Evolutionary conservation across 1,140 invertebrate species (phyloP).

Genomic region (Drosophila fuyamai): DNA sequence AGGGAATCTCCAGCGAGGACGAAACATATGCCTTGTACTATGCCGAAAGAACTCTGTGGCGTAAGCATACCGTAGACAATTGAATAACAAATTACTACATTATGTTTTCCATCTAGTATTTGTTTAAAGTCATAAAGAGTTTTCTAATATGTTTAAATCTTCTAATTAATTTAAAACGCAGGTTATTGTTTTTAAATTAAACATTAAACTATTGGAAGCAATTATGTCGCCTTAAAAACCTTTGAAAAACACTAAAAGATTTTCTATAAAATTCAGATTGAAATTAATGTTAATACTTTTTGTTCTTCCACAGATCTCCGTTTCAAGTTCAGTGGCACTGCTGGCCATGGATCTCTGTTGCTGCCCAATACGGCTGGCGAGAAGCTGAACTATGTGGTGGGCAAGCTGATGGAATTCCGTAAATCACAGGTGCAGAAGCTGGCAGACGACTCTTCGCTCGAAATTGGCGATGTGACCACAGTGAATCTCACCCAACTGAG

Average conservation of each 20-base stretch:
- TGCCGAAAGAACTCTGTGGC: constrained; percentile 91
- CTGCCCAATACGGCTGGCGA: constrained; percentile 93
- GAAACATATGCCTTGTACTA: constrained; percentile 90
- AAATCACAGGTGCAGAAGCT: constrained; percentile 89
- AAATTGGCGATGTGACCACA: constrained; percentile 94
- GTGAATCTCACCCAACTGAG: constrained; percentile 94
- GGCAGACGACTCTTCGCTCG: constrained; percentile 87
- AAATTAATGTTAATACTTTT: too few species aligned
- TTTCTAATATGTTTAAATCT: too few species aligned
- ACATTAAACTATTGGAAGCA: too few species aligned
- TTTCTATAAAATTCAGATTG: too few species aligned
- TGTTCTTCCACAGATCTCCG: constrained; percentile 2
- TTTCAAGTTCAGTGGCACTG: constrained; percentile 87
- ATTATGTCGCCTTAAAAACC: too few species aligned
- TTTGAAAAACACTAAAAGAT: too few species aligned
- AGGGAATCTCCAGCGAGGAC: constrained; percentile 89
- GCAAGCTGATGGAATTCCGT: constrained; percentile 91
- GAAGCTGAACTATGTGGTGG: constrained; percentile 92
- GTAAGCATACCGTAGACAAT: constrained; percentile 79
- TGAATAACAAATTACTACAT: too few species aligned
- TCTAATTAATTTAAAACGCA: too few species aligned
- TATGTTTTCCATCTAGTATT: too few species aligned
- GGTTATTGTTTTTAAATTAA: too few species aligned
- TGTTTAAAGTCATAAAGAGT: too few species aligned
- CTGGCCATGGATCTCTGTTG: constrained; percentile 95